phyloP scores from a whole-genome alignment of 35 echinoderm and acorn worm genomes.

The Nesometra sesokonis region DNA sequence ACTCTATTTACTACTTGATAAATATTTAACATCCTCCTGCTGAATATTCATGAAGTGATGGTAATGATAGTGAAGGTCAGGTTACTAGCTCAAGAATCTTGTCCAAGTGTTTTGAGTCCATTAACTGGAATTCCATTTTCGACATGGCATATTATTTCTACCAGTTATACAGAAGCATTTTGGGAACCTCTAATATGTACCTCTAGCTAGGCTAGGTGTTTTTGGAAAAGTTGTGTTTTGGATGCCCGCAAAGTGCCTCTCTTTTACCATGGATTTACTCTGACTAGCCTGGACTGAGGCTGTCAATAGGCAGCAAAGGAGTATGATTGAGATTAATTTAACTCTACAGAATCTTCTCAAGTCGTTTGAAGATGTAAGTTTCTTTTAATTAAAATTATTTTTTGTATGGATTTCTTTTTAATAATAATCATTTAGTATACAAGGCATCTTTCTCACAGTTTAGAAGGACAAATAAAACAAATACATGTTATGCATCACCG shows the following conservation, averaged over 20 bases:
- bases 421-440: too few species aligned
- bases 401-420: too few species aligned
- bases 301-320: neutral
- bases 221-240: neutral
- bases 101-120: neutral
- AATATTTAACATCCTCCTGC: neutral
- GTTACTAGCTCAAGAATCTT: neutral
- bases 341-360: neutral
- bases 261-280: neutral
- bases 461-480: too few species aligned
- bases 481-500: too few species aligned
- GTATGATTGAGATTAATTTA: neutral
- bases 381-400: too few species aligned
- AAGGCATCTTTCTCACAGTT: too few species aligned
- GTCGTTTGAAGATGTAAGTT: neutral
- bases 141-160: neutral
- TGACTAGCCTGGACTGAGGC: neutral
- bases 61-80: neutral
- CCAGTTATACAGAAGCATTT: neutral
- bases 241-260: neutral
- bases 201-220: neutral
- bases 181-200: neutral
- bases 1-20: neutral
- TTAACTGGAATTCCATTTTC: neutral
- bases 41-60: neutral